A percentile compares a stretch with the other conserved stretches of the same genome.
Conservation (phyloP, 53 echinoderm and acorn worm species). For the Arbacia lixula region DNA sequence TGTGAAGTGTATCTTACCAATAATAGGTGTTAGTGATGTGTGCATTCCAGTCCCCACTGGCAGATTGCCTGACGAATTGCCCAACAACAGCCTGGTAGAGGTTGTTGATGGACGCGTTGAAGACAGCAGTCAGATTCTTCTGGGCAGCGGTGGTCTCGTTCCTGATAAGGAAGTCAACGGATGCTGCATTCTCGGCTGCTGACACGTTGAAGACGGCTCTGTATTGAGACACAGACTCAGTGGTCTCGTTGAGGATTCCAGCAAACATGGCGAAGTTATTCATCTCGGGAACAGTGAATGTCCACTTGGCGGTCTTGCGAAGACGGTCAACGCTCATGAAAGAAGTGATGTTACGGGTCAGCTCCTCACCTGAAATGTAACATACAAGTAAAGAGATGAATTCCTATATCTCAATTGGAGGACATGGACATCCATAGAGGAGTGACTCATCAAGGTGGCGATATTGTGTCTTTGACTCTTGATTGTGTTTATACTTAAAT, state of each 20-base stretch:
- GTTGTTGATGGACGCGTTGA: constrained; percentile 76
- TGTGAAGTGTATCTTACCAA: no score
- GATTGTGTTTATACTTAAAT: no score
- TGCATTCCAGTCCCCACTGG: constrained; percentile 67
- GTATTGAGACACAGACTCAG: constrained; percentile 25
- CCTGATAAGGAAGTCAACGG: constrained; percentile 80
- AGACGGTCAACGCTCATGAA: constrained; percentile 76
- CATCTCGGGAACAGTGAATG: constrained; percentile 88
- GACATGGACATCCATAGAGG: no score
- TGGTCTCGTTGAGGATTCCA: constrained; percentile 82
- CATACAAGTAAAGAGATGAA: no score
- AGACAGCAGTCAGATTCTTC: constrained; percentile 90
- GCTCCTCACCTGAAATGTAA: constrained; percentile 75
- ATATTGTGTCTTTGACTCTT: no score
- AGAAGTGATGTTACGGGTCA: constrained; percentile 82
- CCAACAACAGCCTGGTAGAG: constrained; percentile 74
- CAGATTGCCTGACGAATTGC: constrained; percentile 60
- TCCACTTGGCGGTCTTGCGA: constrained; percentile 85
- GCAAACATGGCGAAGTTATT: constrained; percentile 80
- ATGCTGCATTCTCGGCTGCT: constrained; percentile 72
- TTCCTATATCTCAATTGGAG: no score
- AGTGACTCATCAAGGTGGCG: no score
- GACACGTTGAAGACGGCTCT: constrained; percentile 72
- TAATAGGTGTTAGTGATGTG: constrained; percentile 89
- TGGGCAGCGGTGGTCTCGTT: constrained; percentile 53